Base-by-base conservation (phyloP, 2,113 vertebrate species). In the Vanacampus margaritifer region DNA sequence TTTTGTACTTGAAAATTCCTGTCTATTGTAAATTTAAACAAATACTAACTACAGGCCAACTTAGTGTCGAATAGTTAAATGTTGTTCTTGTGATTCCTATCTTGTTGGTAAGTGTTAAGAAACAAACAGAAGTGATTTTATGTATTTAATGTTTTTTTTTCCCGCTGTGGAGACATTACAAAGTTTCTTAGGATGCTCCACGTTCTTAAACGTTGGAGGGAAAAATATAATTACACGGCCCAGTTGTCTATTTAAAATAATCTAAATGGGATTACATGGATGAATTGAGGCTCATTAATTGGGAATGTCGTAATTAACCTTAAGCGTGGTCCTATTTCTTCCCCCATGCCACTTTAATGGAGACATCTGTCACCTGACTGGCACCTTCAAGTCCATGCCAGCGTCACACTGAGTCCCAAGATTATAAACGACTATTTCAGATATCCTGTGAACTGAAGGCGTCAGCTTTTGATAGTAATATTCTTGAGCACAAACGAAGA, bases 331-430 rank as follows among this genome's bases (percentile, higher is more conserved):
- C 80, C 75, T 84, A 84, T 86, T 83, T 86, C 74, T 82, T 74
- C 68, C 79, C 73, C 54, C 67, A 77, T 88, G 85, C 67, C 68
- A 68, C 72, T 79, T 81, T 74, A 83, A 84, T 83, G 67, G 79
- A 81, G 83, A 83, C 84, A 79, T 88, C 82, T 87, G 87, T 83
- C 79, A 85, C 73, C 80, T 51, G 78, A 77, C 61, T 78, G 83
- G 68, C 71, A 57, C 78, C 65, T 81, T 58, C 6, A 71, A 68
- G 64, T 65, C 65, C 39, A 60, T 75, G 79, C 57, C 71, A 69
- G 73, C 48, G 50, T 64, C 54, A 16, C 21, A 17, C 41, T 37
- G 13, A 58, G 37, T 53, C 69, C 58, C 70, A 37, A 53, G 23
- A 69, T 71, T 62, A 37, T 36, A 51, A 65, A 78, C 60, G 43